Base-by-base conservation (phyloP, 2,797 vertebrate species). In the Orientallactaga sibirica region DNA sequence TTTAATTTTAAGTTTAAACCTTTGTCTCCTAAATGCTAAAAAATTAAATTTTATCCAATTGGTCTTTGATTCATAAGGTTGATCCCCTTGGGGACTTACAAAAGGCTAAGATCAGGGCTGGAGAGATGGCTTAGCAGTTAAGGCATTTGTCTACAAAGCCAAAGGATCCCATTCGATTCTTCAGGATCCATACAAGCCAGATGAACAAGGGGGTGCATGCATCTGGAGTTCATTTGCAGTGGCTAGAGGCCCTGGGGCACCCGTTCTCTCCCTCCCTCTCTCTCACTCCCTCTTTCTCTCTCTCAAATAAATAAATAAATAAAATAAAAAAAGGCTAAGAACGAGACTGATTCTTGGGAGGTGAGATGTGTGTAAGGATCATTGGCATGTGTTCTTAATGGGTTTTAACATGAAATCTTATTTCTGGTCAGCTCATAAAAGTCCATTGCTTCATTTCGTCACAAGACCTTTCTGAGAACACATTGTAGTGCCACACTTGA, bases 41-140 rank as follows among this genome's bases (percentile, higher is more conserved):
- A 74, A 64, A n/a, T 48, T 82, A 91, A 91, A 78, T 55, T 86
- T 84, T 92, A 86, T 1, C 6, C 77, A 78, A 15, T 75, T 77
- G 37, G 0, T 77, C 24, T 86, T 94, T 15, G 52, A 10, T 24
- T 67, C 5, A 48, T n/a, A 3, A 43, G 7, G 0, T 4, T 70
- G 8, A 71, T 82, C 76, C 14, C 64, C 29, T 37, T 70, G 14
- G 4, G 6, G 3, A 61, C 9, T 86, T 84, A 82, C 48, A 7
- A 43, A 81, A 91, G 48, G 5, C 7, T 25, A 7, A 37, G 22
- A 18, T 6, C 22, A 37, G 33, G 33, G 33, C 33, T 37, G 33
- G 33, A 37, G 33, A 37, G 33, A 37, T 37, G 33, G 33, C 33
- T 37, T 37, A 37, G 33, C 33, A 37, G 33, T 37, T 37, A 37